phyloP scores from a whole-genome alignment of 2,113 vertebrate genomes.

The Rhynchopsitta pachyrhyncha region DNA sequence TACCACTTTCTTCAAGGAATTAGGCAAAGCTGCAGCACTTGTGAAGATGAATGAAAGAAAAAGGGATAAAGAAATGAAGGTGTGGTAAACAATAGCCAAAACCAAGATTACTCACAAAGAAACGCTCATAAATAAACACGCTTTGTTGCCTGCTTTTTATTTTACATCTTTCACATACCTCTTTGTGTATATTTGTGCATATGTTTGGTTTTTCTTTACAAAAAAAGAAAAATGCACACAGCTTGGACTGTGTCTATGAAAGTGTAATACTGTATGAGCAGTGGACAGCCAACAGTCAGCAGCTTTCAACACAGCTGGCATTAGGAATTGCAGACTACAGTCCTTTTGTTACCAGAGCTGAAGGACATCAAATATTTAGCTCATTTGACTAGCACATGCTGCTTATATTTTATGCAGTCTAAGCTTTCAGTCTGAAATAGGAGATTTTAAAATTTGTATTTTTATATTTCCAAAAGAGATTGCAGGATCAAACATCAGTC shows the following conservation, averaged over 20 bases:
- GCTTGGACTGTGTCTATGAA: neutral
- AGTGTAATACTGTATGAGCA: neutral
- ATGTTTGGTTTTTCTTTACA: neutral
- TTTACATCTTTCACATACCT: neutral
- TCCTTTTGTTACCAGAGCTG: slow-evolving; percentile 26
- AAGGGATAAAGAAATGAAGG: neutral
- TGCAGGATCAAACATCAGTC: neutral
- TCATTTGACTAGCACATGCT: slow-evolving; percentile 23
- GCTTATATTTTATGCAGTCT: neutral
- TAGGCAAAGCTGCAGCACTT: neutral
- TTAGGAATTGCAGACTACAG: slow-evolving; percentile 1
- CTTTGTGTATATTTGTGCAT: neutral
- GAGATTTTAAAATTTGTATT: neutral
- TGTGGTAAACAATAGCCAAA: neutral
- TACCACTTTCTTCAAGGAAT: neutral
- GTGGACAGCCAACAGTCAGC: neutral
- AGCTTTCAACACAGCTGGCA: slow-evolving; percentile 10
- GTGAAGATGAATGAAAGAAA: neutral
- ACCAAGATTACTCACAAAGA: neutral
- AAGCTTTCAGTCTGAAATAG: neutral
- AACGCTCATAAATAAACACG: neutral
- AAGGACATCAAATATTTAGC: slow-evolving; percentile 4
- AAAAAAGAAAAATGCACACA: neutral
- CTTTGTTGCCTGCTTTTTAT: neutral
- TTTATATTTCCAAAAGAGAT: neutral